These are phyloP conservation scores for Pseudoips prasinana DNA, from an alignment of 2,888 invertebrate species.

Conservation along the genomic window DNA sequence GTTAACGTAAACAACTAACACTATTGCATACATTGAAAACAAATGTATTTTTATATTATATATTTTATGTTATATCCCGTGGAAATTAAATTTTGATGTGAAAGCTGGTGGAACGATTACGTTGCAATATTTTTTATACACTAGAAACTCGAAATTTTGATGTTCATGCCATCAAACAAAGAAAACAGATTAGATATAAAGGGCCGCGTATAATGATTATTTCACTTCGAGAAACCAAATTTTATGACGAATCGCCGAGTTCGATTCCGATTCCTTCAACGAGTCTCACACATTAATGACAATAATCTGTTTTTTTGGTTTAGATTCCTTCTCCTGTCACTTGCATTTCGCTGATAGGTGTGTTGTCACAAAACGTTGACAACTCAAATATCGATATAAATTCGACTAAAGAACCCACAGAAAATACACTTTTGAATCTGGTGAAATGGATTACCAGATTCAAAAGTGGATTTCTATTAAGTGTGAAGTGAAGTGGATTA, in stretches of 20 bases:
- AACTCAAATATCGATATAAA: too few species aligned
- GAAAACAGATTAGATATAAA: conserved; percentile 24
- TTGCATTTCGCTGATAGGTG: neutral
- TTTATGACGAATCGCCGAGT: conserved; percentile 37
- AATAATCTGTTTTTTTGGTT: conserved; percentile 6
- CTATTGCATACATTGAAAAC: conserved; percentile 42
- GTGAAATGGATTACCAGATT: too few species aligned
- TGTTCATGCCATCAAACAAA: conserved; percentile 22
- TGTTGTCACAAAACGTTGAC: too few species aligned
- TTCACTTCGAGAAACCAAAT: conserved; percentile 32
- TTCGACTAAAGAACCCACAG: too few species aligned
- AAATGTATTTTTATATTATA: conserved; percentile 37
- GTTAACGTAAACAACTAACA: conserved; percentile 53
- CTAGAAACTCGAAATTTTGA: conserved; percentile 29
- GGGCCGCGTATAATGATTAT: conserved; percentile 23
- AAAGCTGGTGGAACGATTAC: conserved; percentile 27
- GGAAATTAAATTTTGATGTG: conserved; percentile 36
- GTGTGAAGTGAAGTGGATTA: too few species aligned
- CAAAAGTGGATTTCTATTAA: too few species aligned
- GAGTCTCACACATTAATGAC: conserved; percentile 33
- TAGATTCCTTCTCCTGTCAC: conserved; percentile 18
- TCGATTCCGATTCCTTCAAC: conserved; percentile 32
- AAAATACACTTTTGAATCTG: too few species aligned
- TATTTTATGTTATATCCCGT: conserved; percentile 29
- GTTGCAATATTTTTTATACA: conserved; percentile 21